Percentiles rank a stretch among this genome's conserved stretches.
phyloP scores from a whole-genome alignment of 2,888 invertebrate species.

The Minunthozetes semirufus region DNA sequence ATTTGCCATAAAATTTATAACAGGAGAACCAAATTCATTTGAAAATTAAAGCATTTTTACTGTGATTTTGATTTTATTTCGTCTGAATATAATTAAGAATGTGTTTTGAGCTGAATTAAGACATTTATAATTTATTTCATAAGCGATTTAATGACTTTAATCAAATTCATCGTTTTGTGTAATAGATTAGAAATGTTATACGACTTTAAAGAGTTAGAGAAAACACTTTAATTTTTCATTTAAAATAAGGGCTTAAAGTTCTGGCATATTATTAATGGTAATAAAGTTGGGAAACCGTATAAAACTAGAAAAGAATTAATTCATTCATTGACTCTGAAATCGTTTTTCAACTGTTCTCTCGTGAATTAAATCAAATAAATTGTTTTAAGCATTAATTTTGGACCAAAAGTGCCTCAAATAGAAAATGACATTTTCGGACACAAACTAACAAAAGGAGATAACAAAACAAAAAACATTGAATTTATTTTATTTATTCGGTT shows the following conservation, averaged over 20 bases:
- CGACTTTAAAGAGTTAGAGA: too few species aligned
- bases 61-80: not conserved
- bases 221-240: too few species aligned
- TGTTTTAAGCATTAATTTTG: not conserved
- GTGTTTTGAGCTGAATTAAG: not conserved
- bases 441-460: not conserved
- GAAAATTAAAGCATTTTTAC: not conserved
- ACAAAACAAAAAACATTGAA: not conserved
- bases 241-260: too few species aligned
- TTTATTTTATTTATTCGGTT: not conserved
- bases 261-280: too few species aligned
- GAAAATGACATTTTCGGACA: not conserved
- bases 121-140: not conserved
- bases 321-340: not conserved
- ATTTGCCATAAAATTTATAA: not conserved
- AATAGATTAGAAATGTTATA: not conserved
- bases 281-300: too few species aligned
- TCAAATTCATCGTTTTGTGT: not conserved
- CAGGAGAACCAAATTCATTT: not conserved
- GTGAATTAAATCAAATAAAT: not conserved
- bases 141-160: conserved; percentile 4
- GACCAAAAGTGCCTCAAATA: not conserved
- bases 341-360: not conserved
- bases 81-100: not conserved
- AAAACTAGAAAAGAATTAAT: too few species aligned